These are phyloP conservation scores for Limnephilus marmoratus DNA, from an alignment of 2,888 invertebrate genomes.

Conservation along the genomic window DNA sequence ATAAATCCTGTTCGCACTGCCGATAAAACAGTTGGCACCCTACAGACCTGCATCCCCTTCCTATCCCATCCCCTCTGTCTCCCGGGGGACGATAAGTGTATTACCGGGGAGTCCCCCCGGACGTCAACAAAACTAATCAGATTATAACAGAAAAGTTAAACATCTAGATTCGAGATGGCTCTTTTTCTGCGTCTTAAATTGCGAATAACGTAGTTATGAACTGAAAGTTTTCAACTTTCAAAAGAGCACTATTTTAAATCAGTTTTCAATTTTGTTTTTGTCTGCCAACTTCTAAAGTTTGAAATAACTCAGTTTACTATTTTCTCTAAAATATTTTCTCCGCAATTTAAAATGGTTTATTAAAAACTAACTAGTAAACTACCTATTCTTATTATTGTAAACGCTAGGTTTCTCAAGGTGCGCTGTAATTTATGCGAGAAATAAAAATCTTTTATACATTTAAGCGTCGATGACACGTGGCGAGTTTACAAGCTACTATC, in stretches of 20 bases:
- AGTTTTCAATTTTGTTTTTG: neutral
- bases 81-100: conserved; percentile 60
- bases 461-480: too few relatives aligned
- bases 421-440: neutral
- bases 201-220: neutral
- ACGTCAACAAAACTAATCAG: conserved; percentile 63
- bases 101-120: conserved; percentile 48
- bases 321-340: neutral
- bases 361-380: neutral
- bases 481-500: too few relatives aligned
- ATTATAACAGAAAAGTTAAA: conserved; percentile 55
- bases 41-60: too few relatives aligned
- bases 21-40: conserved; percentile 55
- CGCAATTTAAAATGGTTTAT: neutral
- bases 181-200: neutral
- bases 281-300: neutral
- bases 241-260: neutral
- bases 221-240: neutral
- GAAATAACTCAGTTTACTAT: neutral
- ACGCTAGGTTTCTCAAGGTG: neutral
- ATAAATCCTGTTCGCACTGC: conserved; percentile 51
- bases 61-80: neutral
- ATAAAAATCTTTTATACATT: too few relatives aligned
- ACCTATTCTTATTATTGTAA: neutral
- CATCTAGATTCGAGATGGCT: conserved; percentile 8